Evolutionary conservation across 1,140 invertebrate species (phyloP).

Genomic region (Steinernema feltiae): DNA sequence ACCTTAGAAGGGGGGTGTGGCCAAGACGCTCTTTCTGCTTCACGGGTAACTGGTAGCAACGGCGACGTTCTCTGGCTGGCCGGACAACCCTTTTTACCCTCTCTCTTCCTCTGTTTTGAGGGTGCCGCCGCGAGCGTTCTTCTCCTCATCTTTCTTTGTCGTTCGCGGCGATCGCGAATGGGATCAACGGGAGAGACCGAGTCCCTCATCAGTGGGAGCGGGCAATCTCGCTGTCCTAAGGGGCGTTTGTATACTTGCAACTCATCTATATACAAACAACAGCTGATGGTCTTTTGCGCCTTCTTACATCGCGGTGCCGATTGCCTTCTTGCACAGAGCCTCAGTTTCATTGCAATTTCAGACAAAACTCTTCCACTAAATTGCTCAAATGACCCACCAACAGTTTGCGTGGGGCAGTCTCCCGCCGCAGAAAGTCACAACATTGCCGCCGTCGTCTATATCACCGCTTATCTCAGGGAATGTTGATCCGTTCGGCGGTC

Average conservation of each 20-base stretch:
- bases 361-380: not conserved
- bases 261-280: not conserved
- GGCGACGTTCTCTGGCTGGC: no score
- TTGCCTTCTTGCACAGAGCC: not conserved
- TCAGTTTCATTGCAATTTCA: not conserved
- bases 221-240: not conserved
- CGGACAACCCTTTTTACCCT: not conserved
- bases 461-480: not conserved
- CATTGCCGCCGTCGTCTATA: not conserved
- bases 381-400: constrained; percentile 13
- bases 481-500: not conserved
- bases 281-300: not conserved
- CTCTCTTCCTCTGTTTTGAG: not conserved
- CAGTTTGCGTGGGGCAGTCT: constrained; percentile 9
- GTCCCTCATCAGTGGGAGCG: not conserved
- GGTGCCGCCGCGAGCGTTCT: not conserved
- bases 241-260: constrained; percentile 6
- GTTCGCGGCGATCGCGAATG: not conserved
- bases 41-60: not conserved
- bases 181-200: not conserved
- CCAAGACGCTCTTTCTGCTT: not conserved
- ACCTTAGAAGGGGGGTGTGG: constrained; percentile 4
- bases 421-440: not conserved
- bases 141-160: not conserved
- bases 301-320: not conserved